Evolutionary conservation across 37 sponge, comb jelly and placozoan genomes (phyloP).

Genomic region (Aphrocallistes beatrix): DNA sequence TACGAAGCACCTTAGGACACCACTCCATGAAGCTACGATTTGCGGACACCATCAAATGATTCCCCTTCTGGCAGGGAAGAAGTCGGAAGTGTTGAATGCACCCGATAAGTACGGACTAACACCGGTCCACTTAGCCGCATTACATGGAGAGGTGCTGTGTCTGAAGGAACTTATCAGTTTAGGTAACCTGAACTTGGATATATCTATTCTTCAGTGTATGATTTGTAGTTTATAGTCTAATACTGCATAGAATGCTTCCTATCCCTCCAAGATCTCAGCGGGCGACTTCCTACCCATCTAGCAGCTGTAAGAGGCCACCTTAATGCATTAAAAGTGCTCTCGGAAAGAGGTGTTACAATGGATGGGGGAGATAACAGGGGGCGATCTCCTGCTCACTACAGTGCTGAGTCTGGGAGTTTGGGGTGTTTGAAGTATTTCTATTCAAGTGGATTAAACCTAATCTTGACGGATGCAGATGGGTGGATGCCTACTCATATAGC

Average conservation of each 20-base stretch:
- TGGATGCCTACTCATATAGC: conserved; percentile 45
- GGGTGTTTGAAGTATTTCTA: conserved; percentile 27
- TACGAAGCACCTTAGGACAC: conserved; percentile 32
- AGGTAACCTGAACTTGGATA: too few species aligned
- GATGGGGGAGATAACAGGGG: conserved; percentile 46
- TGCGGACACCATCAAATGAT: conserved; percentile 42
- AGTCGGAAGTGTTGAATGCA: conserved; percentile 32
- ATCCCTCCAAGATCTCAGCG: conserved; percentile 39
- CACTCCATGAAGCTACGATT: conserved; percentile 64
- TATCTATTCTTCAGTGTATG: too few species aligned
- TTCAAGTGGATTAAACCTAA: conserved; percentile 32
- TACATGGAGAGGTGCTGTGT: conserved; percentile 53
- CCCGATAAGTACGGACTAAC: conserved; percentile 40
- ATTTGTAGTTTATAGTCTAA: not conserved
- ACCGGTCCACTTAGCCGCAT: conserved; percentile 50
- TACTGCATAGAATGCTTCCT: conserved; percentile 28
- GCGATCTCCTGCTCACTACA: conserved; percentile 57
- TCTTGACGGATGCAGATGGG: conserved; percentile 38
- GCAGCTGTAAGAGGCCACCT: conserved; percentile 48
- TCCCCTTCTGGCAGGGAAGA: conserved; percentile 24
- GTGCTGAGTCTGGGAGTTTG: conserved; percentile 37
- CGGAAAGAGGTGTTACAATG: conserved; percentile 50
- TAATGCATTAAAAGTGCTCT: conserved; percentile 31
- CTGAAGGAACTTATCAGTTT: not conserved
- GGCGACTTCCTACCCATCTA: conserved; percentile 44